Percentiles rank a stretch among this genome's conserved stretches.
These are phyloP conservation scores for Aspidoscelis tigris DNA, from an alignment of 2,113 vertebrate species.

Conservation along the genomic window DNA sequence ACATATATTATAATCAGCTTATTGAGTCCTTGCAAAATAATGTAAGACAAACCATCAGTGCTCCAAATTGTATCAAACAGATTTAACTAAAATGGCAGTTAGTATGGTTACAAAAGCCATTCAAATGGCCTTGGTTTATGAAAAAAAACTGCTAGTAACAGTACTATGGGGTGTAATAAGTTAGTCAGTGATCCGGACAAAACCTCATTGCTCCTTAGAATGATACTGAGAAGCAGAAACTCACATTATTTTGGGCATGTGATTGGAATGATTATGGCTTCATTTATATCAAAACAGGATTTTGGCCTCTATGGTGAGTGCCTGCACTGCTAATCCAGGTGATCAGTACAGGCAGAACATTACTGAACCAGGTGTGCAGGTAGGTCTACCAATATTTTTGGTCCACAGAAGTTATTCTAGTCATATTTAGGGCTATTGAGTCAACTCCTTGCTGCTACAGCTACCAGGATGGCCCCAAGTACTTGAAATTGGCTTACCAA, in stretches of 20 bases:
- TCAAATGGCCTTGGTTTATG: constrained; percentile 53
- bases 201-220: too few species aligned
- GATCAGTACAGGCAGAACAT: too few species aligned
- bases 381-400: too few species aligned
- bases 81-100: constrained; percentile 33
- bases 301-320: not conserved
- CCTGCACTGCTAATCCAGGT: too few species aligned
- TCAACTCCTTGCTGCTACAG: too few species aligned
- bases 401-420: too few species aligned
- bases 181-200: too few species aligned
- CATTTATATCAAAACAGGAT: not conserved
- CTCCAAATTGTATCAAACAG: constrained; percentile 34
- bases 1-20: constrained; percentile 49
- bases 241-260: not conserved
- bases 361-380: too few species aligned
- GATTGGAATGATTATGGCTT: not conserved
- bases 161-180: constrained; percentile 29
- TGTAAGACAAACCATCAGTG: constrained; percentile 56
- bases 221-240: not conserved
- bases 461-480: too few species aligned
- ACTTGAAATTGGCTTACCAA: too few species aligned
- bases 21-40: constrained; percentile 35
- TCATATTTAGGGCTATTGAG: too few species aligned
- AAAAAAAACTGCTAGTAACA: constrained; percentile 42
- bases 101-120: constrained; percentile 46